Evolutionary conservation across 2,113 vertebrate genomes (phyloP).

Genomic region (Heteronetta atricapilla): DNA sequence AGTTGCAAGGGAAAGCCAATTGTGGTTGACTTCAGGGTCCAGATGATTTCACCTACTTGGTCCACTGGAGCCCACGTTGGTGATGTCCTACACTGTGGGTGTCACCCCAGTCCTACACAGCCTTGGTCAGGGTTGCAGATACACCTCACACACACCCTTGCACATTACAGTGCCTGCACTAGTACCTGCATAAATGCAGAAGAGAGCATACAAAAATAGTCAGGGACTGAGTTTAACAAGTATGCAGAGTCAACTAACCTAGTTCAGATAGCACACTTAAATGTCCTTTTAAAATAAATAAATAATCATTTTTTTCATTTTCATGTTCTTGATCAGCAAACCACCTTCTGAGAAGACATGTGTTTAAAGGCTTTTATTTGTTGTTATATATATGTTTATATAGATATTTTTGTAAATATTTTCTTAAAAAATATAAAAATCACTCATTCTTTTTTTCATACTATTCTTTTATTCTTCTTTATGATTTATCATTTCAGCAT

Average conservation of each 20-base stretch:
- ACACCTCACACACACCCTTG: not conserved
- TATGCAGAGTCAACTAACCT: not conserved
- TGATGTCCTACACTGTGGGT: not conserved
- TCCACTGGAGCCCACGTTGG: not conserved
- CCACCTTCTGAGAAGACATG: too few relatives aligned
- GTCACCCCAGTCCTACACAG: not conserved
- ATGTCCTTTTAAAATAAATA: too few relatives aligned
- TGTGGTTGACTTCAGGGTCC: not conserved
- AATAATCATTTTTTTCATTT: not conserved
- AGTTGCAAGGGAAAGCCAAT: not conserved
- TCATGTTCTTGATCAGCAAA: not conserved
- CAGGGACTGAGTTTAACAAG: not conserved
- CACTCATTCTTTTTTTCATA: too few relatives aligned
- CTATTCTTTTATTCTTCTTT: too few relatives aligned
- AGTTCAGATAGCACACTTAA: not conserved
- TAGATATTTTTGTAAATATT: too few relatives aligned
- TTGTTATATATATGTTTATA: too few relatives aligned
- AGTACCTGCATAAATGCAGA: not conserved
- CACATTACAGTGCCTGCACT: not conserved
- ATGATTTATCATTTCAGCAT: too few relatives aligned
- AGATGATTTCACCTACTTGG: not conserved
- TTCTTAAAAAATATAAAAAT: too few relatives aligned
- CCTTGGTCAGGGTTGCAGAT: not conserved
- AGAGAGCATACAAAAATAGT: not conserved
- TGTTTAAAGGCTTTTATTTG: too few relatives aligned